A percentile compares a stretch with the other conserved stretches of the same genome.
phyloP scores from a whole-genome alignment of 2,113 vertebrate species.

The Rhea pennata region DNA sequence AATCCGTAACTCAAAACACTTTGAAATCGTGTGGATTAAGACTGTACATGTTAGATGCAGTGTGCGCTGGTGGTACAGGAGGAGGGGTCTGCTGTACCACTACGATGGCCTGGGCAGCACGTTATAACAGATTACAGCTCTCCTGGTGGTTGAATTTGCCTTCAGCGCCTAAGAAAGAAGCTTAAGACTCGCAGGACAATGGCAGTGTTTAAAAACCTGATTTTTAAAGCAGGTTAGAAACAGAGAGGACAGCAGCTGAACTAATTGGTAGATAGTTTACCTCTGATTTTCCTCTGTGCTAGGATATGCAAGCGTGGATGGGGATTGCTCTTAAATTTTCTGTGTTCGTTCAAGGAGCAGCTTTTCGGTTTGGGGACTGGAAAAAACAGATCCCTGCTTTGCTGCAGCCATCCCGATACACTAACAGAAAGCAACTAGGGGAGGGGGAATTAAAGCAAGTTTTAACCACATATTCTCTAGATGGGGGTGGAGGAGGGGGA shows the following conservation, averaged over 20 bases:
- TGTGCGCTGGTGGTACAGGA: not conserved
- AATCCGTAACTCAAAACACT: not conserved
- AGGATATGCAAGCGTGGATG: not conserved
- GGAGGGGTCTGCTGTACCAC: not conserved
- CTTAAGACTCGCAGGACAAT: not conserved
- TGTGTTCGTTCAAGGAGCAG: not conserved
- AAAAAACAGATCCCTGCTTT: not conserved
- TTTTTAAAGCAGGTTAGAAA: not conserved
- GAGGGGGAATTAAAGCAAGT: not conserved
- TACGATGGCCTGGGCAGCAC: not conserved
- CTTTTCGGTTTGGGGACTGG: not conserved
- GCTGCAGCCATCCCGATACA: not conserved
- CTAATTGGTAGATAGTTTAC: not conserved
- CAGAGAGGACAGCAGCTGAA: not conserved
- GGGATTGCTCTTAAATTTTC: not conserved
- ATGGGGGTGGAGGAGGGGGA: not conserved
- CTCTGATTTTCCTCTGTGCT: not conserved
- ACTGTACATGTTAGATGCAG: not conserved
- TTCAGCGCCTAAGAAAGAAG: not conserved
- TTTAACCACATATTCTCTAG: not conserved
- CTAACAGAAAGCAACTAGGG: rapidly evolving
- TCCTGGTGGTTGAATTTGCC: not conserved
- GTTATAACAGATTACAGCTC: not conserved
- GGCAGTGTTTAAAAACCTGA: not conserved
- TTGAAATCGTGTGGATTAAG: not conserved